These are phyloP conservation scores for Lepidonotus clava DNA, from an alignment of 2,888 invertebrate genomes.

Conservation along the genomic window DNA sequence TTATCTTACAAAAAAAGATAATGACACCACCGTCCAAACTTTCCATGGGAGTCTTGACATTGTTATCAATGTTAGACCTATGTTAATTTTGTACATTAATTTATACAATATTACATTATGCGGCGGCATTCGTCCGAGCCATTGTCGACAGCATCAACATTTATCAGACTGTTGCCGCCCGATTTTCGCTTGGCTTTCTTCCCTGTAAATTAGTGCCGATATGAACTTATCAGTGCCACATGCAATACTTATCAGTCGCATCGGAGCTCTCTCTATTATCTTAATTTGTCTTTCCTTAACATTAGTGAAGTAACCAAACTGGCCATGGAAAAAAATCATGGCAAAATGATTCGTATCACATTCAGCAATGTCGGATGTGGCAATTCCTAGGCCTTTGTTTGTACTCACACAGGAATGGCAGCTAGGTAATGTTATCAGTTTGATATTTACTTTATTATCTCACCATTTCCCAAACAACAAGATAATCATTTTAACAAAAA, in stretches of 20 bases:
- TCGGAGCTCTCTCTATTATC: no score
- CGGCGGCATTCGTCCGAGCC: not conserved
- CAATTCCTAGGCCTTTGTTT: not conserved
- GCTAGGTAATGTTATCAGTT: no score
- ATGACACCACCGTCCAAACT: not conserved
- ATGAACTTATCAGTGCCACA: no score
- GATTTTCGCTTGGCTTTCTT: not conserved
- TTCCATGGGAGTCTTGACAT: not conserved
- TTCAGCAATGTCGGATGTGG: slow-evolving; percentile 31
- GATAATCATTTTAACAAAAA: no score
- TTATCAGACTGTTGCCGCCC: not conserved
- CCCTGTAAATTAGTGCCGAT: no score
- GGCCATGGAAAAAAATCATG: slow-evolving; percentile 14
- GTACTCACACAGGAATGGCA: no score
- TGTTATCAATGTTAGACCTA: not conserved
- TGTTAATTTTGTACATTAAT: slow-evolving; percentile 11
- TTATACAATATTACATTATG: slow-evolving; percentile 1
- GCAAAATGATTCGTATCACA: slow-evolving; percentile 19
- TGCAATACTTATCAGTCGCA: no score
- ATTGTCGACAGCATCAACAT: not conserved
- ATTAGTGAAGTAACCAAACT: not conserved
- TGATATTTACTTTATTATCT: no score
- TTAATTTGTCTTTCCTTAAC: no score
- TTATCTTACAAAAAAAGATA: no score
- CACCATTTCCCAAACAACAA: no score